Percentiles rank a stretch among this genome's conserved stretches.
These are phyloP conservation scores for Plusia festucae DNA, from an alignment of 2,888 invertebrate genomes.

Conservation along the genomic window DNA sequence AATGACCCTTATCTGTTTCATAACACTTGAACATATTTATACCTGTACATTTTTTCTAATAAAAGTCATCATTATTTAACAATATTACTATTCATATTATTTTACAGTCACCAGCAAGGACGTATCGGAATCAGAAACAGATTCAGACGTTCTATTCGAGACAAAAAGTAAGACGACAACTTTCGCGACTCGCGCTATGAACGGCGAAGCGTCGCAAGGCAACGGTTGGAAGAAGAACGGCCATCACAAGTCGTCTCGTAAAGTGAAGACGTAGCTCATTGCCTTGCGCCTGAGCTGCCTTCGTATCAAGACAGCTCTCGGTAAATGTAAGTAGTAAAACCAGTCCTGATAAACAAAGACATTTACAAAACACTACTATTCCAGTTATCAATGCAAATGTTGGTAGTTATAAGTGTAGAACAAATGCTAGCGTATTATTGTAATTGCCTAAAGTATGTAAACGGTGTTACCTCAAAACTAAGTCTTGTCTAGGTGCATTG, in stretches of 20 bases:
- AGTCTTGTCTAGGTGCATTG: no score
- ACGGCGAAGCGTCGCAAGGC: constrained; percentile 82
- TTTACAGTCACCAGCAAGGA: constrained; percentile 90
- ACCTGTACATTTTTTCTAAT: no score
- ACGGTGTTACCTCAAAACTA: not conserved
- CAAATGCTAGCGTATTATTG: constrained; percentile 41
- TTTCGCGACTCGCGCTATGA: constrained; percentile 74
- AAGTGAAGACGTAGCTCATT: constrained; percentile 82
- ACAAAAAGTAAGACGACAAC: constrained; percentile 90
- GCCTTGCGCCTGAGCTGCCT: constrained; percentile 57
- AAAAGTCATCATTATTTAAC: no score
- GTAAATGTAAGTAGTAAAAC: constrained; percentile 49
- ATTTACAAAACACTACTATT: constrained; percentile 35
- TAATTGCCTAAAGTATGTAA: constrained; percentile 35
- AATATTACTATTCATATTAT: no score
- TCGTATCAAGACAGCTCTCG: constrained; percentile 47
- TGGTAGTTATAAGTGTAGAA: constrained; percentile 36
- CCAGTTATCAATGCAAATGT: constrained; percentile 26
- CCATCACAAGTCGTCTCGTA: constrained; percentile 80
- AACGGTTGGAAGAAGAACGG: constrained; percentile 90
- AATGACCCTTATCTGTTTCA: no score
- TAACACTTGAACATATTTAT: no score
- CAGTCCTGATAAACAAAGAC: constrained; percentile 30
- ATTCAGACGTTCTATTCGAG: constrained; percentile 96
- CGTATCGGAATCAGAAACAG: constrained; percentile 94